phyloP scores from a whole-genome alignment of 2,797 vertebrate species.

The Podarcis siculus region DNA sequence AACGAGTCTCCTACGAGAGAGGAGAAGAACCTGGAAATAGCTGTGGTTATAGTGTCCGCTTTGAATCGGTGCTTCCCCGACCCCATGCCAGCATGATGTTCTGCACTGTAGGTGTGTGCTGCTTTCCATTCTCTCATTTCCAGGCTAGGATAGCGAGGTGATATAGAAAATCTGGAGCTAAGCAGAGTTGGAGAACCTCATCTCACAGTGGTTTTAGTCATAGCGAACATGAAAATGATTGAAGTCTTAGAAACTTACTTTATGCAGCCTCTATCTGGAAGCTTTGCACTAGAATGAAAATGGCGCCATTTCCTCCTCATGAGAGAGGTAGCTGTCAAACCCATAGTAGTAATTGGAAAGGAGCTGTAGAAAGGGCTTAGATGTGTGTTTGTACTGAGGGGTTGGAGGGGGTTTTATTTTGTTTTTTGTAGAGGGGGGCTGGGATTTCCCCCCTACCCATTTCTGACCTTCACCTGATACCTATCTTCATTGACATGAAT shows the following conservation, averaged over 20 bases:
- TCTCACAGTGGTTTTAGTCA: neutral
- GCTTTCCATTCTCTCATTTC: neutral
- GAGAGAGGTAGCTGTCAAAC: neutral
- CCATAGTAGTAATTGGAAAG: neutral
- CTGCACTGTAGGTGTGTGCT: constrained; percentile 92
- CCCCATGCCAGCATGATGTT: constrained; percentile 94
- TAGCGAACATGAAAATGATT: neutral
- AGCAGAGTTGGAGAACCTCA: neutral
- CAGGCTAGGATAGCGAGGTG: neutral
- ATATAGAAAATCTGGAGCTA: neutral
- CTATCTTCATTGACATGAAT: constrained; percentile 19
- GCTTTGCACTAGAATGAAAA: neutral
- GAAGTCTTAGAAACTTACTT: neutral
- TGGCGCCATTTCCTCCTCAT: neutral
- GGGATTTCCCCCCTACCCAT: no score
- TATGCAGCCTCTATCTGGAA: neutral
- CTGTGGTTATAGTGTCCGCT: constrained; percentile 97
- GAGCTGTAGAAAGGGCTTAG: neutral
- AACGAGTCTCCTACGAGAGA: constrained; percentile 91
- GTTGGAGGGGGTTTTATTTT: neutral
- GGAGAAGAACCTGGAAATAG: constrained; percentile 91
- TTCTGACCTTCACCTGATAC: neutral
- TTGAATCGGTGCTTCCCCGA: constrained; percentile 92
- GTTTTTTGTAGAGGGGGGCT: neutral
- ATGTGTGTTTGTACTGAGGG: neutral